These are phyloP conservation scores for Bombyx huttoni DNA, from an alignment of 2,888 invertebrate genomes.

Conservation along the genomic window DNA sequence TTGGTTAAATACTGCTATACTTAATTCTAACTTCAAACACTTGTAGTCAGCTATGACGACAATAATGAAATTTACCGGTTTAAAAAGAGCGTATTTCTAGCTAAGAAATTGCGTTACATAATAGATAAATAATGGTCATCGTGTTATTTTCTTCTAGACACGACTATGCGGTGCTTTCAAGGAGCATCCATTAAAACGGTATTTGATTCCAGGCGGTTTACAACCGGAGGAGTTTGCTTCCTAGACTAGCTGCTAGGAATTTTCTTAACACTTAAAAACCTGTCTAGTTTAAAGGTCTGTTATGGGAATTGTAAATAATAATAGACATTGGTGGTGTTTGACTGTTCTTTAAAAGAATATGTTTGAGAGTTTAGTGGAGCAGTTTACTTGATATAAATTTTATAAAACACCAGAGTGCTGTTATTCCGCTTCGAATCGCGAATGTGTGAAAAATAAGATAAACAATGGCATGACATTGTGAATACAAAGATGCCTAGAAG, in stretches of 20 bases:
- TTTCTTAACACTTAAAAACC: slow-evolving; percentile 8
- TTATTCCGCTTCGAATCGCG: no score
- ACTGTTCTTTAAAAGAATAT: no score
- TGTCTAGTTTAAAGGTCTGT: not conserved
- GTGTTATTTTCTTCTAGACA: slow-evolving; percentile 40
- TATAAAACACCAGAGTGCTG: no score
- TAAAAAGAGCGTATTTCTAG: slow-evolving; percentile 16
- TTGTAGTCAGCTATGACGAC: not conserved
- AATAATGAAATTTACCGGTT: slow-evolving; percentile 6
- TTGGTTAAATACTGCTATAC: slow-evolving; percentile 12
- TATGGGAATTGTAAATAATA: not conserved
- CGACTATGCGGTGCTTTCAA: slow-evolving; percentile 38
- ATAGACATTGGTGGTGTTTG: no score
- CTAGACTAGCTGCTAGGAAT: slow-evolving; percentile 15
- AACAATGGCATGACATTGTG: no score
- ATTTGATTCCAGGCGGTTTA: slow-evolving; percentile 38
- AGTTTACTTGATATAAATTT: no score
- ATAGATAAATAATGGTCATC: slow-evolving; percentile 47
- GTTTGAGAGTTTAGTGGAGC: no score
- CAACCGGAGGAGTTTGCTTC: slow-evolving; percentile 27
- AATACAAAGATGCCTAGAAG: no score
- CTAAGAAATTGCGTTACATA: slow-evolving; percentile 22
- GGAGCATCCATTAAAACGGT: slow-evolving; percentile 64
- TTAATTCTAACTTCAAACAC: not conserved
- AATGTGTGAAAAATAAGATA: no score